Conservation (phyloP, 2,888 invertebrate genomes). For the Tenthredo distinguenda region DNA sequence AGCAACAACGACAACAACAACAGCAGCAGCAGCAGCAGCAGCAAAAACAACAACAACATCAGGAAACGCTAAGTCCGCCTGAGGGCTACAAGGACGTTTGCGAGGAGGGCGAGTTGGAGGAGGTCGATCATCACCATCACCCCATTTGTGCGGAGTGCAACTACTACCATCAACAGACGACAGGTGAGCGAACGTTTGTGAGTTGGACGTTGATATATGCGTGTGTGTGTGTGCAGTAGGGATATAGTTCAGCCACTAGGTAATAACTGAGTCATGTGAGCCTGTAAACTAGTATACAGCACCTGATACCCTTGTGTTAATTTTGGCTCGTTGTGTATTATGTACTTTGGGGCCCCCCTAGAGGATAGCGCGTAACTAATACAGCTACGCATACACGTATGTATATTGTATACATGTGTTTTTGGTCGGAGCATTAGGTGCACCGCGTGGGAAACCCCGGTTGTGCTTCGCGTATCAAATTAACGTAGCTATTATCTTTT, state of each 20-base stretch:
- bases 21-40: constrained; percentile 57
- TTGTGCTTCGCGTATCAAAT: constrained; percentile 47
- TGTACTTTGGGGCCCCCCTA: constrained; percentile 20
- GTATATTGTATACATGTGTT: not conserved
- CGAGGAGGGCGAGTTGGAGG: constrained; percentile 81
- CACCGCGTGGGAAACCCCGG: constrained; percentile 51
- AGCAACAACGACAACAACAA: not conserved
- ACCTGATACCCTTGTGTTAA: constrained; percentile 41
- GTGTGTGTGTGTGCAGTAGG: not conserved
- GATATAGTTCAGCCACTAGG: not conserved
- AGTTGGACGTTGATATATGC: not conserved
- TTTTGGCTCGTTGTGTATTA: constrained; percentile 29
- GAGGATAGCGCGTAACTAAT: constrained; percentile 16
- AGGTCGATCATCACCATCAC: constrained; percentile 81
- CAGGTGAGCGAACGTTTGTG: constrained; percentile 77
- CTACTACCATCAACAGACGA: constrained; percentile 78
- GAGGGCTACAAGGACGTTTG: constrained; percentile 95
- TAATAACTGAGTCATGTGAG: constrained; percentile 30
- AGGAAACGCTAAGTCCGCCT: constrained; percentile 93
- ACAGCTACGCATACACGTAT: not conserved
- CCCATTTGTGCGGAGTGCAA: constrained; percentile 84
- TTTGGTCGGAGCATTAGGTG: constrained; percentile 38
- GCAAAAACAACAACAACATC: constrained; percentile 71
- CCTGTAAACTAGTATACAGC: constrained; percentile 17
- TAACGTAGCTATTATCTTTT: constrained; percentile 43